Percentiles rank a stretch among this genome's conserved stretches.
Evolutionary conservation across 2,888 invertebrate genomes (phyloP).

Genomic region (Coronaproctus castanopsis): DNA sequence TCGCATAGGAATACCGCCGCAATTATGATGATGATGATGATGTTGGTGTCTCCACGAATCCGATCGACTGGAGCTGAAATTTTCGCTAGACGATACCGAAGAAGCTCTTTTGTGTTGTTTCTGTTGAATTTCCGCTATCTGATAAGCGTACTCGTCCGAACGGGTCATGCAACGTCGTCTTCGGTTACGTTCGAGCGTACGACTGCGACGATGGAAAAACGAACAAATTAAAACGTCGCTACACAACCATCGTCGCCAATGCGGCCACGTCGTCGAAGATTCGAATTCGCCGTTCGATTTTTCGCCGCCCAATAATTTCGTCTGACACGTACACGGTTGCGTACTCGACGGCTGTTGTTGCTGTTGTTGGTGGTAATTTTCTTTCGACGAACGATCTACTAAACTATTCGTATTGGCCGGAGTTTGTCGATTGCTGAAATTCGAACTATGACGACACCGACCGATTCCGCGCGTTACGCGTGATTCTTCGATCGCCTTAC

Average conservation of each 20-base stretch:
- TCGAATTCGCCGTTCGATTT: constrained; percentile 20
- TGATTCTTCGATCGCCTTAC: constrained; percentile 88
- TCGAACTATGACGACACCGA: constrained; percentile 63
- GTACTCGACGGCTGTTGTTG: too few relatives aligned
- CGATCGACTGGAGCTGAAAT: constrained; percentile 69
- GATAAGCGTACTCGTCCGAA: constrained; percentile 48
- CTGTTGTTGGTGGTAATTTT: constrained; percentile 34
- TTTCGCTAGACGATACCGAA: constrained; percentile 70
- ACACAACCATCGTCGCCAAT: constrained; percentile 26
- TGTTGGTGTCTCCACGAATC: constrained; percentile 65
- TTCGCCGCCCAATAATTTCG: constrained; percentile 33
- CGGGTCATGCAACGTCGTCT: constrained; percentile 23
- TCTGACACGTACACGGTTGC: constrained; percentile 39
- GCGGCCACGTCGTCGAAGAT: constrained; percentile 17
- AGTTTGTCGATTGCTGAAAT: constrained; percentile 70
- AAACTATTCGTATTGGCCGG: constrained; percentile 70
- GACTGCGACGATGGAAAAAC: too few relatives aligned
- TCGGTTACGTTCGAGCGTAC: not conserved
- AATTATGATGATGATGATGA: constrained; percentile 45
- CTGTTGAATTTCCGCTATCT: constrained; percentile 52
- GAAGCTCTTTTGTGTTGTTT: constrained; percentile 57
- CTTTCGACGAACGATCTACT: constrained; percentile 55
- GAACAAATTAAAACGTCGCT: constrained; percentile 19
- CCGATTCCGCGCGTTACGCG: constrained; percentile 73
- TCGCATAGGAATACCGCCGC: constrained; percentile 53